Percentiles rank a stretch among this genome's conserved stretches.
Evolutionary conservation across 92 coral and sea anemone species (phyloP).

Genomic region (Umimayanthus chanpuru): DNA sequence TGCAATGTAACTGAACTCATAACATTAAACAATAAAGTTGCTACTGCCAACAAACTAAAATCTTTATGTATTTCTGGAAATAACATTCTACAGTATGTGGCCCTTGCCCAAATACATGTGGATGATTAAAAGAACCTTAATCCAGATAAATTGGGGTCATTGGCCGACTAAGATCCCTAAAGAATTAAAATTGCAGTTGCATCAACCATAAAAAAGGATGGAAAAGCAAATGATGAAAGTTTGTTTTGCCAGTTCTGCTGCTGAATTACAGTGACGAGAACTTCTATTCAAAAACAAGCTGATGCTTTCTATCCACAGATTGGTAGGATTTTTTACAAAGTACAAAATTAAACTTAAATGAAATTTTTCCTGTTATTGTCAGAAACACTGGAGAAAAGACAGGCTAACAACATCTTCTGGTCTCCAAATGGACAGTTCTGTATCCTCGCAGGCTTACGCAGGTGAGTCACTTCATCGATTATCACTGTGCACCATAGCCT

Average conservation of each 20-base stretch:
- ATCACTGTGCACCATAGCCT: neutral
- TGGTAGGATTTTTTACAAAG: neutral
- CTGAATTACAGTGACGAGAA: conserved; percentile 79
- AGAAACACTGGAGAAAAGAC: conserved; percentile 97
- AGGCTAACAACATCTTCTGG: conserved; percentile 95
- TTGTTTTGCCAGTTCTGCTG: conserved; percentile 97
- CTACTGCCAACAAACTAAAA: too few species aligned
- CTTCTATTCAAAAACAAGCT: conserved; percentile 52
- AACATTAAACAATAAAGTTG: too few species aligned
- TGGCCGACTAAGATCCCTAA: neutral
- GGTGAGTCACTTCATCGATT: conserved; percentile 46
- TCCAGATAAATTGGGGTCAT: neutral
- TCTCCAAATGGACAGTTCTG: conserved; percentile 98
- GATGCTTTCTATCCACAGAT: conserved; percentile 33
- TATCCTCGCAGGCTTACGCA: conserved; percentile 92
- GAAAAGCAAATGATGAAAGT: conserved; percentile 69
- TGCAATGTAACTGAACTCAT: too few species aligned
- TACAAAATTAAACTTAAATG: neutral
- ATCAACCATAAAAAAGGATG: neutral
- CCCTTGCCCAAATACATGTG: too few species aligned
- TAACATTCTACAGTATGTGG: too few species aligned
- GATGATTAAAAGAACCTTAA: too few species aligned
- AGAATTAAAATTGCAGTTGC: neutral
- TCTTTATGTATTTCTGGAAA: too few species aligned
- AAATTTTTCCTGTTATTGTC: neutral